Base-by-base conservation (phyloP, 2,797 vertebrate genomes). In the Acanthurus lineatus region DNA sequence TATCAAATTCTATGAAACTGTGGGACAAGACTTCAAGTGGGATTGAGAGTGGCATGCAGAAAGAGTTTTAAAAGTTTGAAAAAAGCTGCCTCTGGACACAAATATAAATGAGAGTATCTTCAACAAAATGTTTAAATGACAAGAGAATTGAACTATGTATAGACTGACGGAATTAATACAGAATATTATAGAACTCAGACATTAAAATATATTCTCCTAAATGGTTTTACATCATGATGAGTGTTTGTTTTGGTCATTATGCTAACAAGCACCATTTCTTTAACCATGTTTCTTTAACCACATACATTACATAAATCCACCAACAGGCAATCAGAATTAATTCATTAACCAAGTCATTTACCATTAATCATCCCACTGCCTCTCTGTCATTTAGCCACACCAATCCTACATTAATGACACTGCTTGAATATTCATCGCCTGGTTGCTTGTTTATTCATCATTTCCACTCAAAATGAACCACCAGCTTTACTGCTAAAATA, bases 1-100 rank as follows among this genome's bases (percentile, higher is more conserved):
- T 87, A 92, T 98, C 73, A 97, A 96, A 82, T 99, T 99, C 94
- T 99, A 97, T 90, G 97, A 99, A 91, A 98, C 96, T 0, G 98
- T 99, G 0, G 98, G 98, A 69, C 97, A 99, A 73, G 97, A 99
- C 90, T 99, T 99, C 91, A 95, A 97, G 79, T 99, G 98, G 98
- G 98, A 99, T 48, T 99, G 88, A 95, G 66, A 65, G 40, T 22
- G 65, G 12, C 45, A 20, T 60, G 25, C 12, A 53, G 28, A 59
- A 52, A 68, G 49, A 45, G 16, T 42, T 59, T 16, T 65, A 35
- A 35, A 35, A 35, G 69, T 78, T 84, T 71, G 62, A 53, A 80
- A 78, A 84, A 78, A 66, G 58, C 73, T 82, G 70, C 87, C 82
- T 76, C 48, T 56, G 61, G 64, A 62, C 49, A 67, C 3, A 70